These are phyloP conservation scores for Aricia artaxerxes DNA, from an alignment of 2,888 invertebrate species.

Conservation along the genomic window DNA sequence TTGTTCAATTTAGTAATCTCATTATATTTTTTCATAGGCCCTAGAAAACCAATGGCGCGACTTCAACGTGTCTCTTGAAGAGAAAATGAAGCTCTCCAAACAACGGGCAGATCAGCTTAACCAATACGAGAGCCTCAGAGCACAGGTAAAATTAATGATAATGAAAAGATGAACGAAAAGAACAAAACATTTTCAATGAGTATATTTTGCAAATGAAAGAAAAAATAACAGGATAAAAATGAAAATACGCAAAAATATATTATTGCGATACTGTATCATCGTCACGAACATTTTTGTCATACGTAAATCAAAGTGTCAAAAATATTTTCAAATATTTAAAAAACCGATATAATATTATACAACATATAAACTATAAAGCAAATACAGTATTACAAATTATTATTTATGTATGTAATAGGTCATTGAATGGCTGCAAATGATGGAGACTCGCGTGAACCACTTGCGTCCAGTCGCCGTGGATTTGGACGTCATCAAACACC, in stretches of 20 bases:
- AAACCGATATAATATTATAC: neutral
- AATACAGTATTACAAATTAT: neutral
- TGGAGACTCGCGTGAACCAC: constrained; percentile 87
- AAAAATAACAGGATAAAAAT: neutral
- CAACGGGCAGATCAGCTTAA: constrained; percentile 91
- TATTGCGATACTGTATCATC: neutral
- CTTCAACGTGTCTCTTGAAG: constrained; percentile 89
- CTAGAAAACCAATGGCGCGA: constrained; percentile 95
- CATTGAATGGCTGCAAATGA: constrained; percentile 90
- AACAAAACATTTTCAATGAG: neutral
- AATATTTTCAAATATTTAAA: no score
- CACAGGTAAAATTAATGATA: constrained; percentile 74
- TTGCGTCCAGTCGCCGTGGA: constrained; percentile 94
- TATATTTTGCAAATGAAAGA: neutral
- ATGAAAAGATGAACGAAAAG: neutral
- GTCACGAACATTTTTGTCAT: neutral
- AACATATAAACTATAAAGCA: neutral
- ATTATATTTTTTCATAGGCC: constrained; percentile 54
- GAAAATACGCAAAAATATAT: neutral
- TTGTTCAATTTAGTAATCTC: neutral
- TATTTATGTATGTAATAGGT: constrained; percentile 63
- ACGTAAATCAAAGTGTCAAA: neutral
- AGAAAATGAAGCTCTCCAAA: constrained; percentile 90
- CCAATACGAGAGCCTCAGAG: constrained; percentile 91
- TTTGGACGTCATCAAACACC: constrained; percentile 89